Base-by-base conservation (phyloP, 1,140 invertebrate species). In the Atta texana region DNA sequence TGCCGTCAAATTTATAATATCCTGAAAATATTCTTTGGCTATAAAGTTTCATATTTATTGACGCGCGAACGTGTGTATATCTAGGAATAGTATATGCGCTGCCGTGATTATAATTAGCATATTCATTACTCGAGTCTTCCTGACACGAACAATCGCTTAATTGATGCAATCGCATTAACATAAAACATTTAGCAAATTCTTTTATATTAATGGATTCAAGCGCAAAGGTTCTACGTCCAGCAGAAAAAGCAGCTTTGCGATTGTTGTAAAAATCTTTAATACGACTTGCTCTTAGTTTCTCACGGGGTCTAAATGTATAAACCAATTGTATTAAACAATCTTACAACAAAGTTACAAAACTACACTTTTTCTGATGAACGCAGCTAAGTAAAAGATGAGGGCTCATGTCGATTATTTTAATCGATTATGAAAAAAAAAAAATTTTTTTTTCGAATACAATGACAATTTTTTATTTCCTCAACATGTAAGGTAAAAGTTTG, bases 1-100 rank as follows among this genome's bases (percentile, higher is more conserved):
- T 74, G 39, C 39, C 28, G 24, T 49, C 49, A 61, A 84, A 61
- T 75, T 84, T 63, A 75, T 75, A 28, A 63, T 84, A 57, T 75
- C 18, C 24, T 44, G 21, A 6, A 81, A 81, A 84, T 7, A 61
- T 75, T 82, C 14, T 18, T 74, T 12, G 3, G 39, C 18, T 12
- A 61, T 59, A 82, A 82, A 74, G 18, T 61, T 51, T 61, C n/a
- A 44, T 57, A 21, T 63, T 77, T 64, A 55, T 77, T 64, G 51
- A 77, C 71, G 14, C 31, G 31, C 59, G 49, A 31, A 44, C 18
- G 55, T 10, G 18, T 10, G 1, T 53, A 55, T 28, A 31, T 59
- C 34, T 74, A 61, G n/a, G 8, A 74, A 49, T 49, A n/a, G 21
- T 8, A 28, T 69, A n/a, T 18, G 12, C 53, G 18, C 24, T 24